Conservation (phyloP, 2,113 vertebrate genomes). For the Chauna torquata region DNA sequence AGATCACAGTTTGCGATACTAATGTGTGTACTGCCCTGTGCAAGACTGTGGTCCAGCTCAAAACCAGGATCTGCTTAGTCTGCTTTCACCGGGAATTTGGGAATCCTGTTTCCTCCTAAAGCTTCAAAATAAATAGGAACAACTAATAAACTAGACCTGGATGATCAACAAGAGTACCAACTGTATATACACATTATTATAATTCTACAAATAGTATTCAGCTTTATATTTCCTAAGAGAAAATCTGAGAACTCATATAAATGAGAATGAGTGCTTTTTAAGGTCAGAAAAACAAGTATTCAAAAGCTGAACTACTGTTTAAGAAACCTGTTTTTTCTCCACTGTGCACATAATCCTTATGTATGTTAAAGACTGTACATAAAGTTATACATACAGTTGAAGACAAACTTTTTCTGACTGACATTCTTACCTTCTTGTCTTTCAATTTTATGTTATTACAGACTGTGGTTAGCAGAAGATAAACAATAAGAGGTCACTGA, state of each 20-base stretch:
- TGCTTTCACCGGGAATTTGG: neutral
- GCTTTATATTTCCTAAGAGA: neutral
- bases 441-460: neutral
- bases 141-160: neutral
- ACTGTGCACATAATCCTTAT: neutral
- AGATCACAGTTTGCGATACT: neutral
- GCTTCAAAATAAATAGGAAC: neutral
- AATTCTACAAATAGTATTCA: neutral
- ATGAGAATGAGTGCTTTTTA: neutral
- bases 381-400: neutral
- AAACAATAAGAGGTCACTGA: constrained; percentile 19
- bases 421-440: neutral
- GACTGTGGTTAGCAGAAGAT: neutral
- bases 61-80: neutral
- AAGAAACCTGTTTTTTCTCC: neutral
- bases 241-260: neutral
- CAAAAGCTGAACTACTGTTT: neutral
- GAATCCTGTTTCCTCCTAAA: neutral
- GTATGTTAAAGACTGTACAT: neutral
- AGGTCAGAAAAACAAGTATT: neutral
- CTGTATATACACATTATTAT: neutral
- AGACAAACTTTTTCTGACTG: neutral
- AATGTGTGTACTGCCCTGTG: neutral
- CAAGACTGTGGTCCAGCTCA: neutral
- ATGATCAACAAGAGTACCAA: neutral